phyloP scores from a whole-genome alignment of 2,888 invertebrate species.

The Chamaedrilus cognettii region DNA sequence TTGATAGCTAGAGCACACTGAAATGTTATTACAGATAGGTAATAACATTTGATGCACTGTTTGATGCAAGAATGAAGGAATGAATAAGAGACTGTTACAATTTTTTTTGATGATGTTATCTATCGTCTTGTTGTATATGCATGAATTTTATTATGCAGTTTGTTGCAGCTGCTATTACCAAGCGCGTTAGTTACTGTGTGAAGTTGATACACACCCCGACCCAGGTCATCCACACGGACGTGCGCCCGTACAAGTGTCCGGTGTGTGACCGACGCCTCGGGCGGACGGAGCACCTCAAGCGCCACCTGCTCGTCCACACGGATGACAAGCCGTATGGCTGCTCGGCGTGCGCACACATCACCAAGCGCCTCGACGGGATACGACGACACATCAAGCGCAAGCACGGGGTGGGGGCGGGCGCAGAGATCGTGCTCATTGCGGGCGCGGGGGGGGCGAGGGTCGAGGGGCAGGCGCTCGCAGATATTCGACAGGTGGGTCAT shows the following conservation, averaged over 20 bases:
- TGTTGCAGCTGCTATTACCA: too few relatives aligned
- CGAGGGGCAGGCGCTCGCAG: neutral
- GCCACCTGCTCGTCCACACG: slow-evolving; percentile 37
- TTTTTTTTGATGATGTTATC: too few relatives aligned
- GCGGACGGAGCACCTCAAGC: slow-evolving; percentile 36
- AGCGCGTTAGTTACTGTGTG: too few relatives aligned
- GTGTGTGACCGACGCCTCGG: slow-evolving; percentile 35
- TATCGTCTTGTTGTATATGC: too few relatives aligned
- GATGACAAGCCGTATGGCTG: slow-evolving; percentile 36
- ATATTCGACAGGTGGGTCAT: slow-evolving; percentile 1
- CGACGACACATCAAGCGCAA: slow-evolving; percentile 35
- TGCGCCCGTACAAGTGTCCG: slow-evolving; percentile 39
- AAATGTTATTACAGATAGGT: too few relatives aligned
- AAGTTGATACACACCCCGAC: too few relatives aligned
- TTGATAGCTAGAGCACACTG: too few relatives aligned
- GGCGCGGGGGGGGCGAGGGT: slow-evolving; percentile 10
- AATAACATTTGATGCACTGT: too few relatives aligned
- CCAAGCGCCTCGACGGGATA: slow-evolving; percentile 34
- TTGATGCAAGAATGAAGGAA: too few relatives aligned
- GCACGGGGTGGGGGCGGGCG: slow-evolving; percentile 29
- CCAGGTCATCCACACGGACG: slow-evolving; percentile 33
- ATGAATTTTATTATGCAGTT: too few relatives aligned
- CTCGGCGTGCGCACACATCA: slow-evolving; percentile 34
- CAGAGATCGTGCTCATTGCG: slow-evolving; percentile 17
- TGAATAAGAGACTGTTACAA: too few relatives aligned